Base-by-base conservation (phyloP, 2,113 vertebrate species). In the Onychostruthus taczanowskii region DNA sequence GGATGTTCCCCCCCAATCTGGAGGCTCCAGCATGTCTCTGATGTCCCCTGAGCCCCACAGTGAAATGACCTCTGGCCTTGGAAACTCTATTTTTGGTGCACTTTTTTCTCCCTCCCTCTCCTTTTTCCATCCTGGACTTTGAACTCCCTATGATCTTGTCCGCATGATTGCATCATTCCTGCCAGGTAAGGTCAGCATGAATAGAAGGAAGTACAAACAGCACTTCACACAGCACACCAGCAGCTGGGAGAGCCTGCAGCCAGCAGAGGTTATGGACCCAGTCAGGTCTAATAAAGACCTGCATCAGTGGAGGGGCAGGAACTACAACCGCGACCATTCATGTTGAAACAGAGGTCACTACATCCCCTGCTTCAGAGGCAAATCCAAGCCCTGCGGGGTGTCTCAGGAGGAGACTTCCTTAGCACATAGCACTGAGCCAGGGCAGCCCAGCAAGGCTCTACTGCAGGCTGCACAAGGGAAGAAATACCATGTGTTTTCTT, bases 251-350 rank as follows among this genome's bases (percentile, higher is more conserved):
- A 69, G 84, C 90, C 90, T 79, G 87, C 70, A 70, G 95, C 84
- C 82, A 74, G 95, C 63, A 75, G 84, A 95, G 90, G 87, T 85
- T 95, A 93, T 22, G 16, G 78, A 84, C 80, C 86, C 89, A 94
- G 92, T 91, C 96, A 94, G 82, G 30, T 92, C 94, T 77, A 95
- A 96, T 96, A 94, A 86, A 59, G 47, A 43, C 90, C 66, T 84
- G 96, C 89, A 58, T 92, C 92, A 43, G 44, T 93, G 79, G 78
- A 95, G 67, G 69, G 83, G 87, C 82, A 94, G 72, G 39, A 90
- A 44, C 55, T 67, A 68, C 86, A 84, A 16, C 13, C 50, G 70
- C 0, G 0, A 41, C 56, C 64, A 81, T 69, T 79, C 66, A 23
- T 46, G 47, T 52, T 90, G 87, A 82, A 83, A 88, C 9, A 81